These are phyloP conservation scores for Melipona bicolor DNA, from an alignment of 2,888 invertebrate species.

Conservation along the genomic window DNA sequence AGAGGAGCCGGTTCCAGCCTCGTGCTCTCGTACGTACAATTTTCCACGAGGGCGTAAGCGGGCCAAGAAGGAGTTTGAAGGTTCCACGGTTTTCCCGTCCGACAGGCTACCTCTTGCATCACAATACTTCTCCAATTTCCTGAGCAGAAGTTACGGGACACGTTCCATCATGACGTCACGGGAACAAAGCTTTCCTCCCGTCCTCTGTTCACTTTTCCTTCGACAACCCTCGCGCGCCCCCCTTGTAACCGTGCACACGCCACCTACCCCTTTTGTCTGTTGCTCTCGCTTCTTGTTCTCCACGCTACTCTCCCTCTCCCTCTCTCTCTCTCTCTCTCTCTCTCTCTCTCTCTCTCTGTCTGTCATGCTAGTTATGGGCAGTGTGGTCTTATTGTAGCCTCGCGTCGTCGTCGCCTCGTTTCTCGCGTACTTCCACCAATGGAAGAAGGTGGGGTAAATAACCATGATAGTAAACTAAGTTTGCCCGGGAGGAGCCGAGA, in stretches of 20 bases:
- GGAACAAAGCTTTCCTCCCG: slow-evolving; percentile 72
- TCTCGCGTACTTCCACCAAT: slow-evolving; percentile 41
- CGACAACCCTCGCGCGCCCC: slow-evolving; percentile 39
- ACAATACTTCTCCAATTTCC: slow-evolving; percentile 79
- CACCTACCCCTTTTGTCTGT: slow-evolving; percentile 13
- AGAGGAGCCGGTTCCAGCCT: slow-evolving; percentile 11
- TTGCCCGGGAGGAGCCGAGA: slow-evolving; percentile 47
- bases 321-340: too few species aligned
- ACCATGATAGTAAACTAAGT: slow-evolving; percentile 67
- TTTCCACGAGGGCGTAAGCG: slow-evolving; percentile 56
- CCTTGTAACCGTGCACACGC: slow-evolving; percentile 10
- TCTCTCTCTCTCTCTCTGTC: background rate
- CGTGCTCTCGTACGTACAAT: slow-evolving; percentile 46
- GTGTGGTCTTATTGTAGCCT: slow-evolving; percentile 43
- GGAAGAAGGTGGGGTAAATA: slow-evolving; percentile 63
- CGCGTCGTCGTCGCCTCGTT: slow-evolving; percentile 22
- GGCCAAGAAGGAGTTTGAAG: slow-evolving; percentile 64
- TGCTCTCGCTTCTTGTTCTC: slow-evolving; percentile 5
- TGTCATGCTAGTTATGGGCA: background rate
- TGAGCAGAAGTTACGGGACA: slow-evolving; percentile 78
- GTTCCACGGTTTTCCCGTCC: slow-evolving; percentile 69
- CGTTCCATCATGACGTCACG: slow-evolving; percentile 76
- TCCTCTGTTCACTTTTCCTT: slow-evolving; percentile 65
- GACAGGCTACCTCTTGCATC: slow-evolving; percentile 75
- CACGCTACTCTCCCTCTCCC: too few species aligned